Evolutionary conservation across 2,113 vertebrate species (phyloP), one percentile per base, ranked within the genome.

Genomic region (Heloderma charlesbogerti): DNA sequence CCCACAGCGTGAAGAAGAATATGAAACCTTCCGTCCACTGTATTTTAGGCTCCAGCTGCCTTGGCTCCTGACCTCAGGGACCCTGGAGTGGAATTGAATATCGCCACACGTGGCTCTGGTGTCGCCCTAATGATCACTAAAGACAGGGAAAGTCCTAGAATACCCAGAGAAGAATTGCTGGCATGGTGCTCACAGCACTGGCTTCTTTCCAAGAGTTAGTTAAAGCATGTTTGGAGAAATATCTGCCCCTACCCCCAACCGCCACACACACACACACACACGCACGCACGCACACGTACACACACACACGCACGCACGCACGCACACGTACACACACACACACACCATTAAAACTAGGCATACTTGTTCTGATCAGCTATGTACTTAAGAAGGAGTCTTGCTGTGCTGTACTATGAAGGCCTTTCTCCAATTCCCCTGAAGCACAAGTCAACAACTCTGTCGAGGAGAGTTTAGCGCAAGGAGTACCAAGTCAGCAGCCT

Each of bases 291-390:
- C n/a, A n/a, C n/a, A n/a, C n/a, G n/a, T n/a, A n/a, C n/a, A n/a
- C n/a, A n/a, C n/a, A n/a, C n/a, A n/a, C n/a, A n/a, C n/a, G 3
- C 48, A 4, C 48, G 3, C 48, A 4, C 48, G 3, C 48, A 57
- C 15, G 13, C 15, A 57, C 15, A 12, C 25, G 4, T 10, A 45
- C 27, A 27, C 25, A 45, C 31, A 34, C 27, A 79, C 27, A 48
- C 66, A 18, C 1, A 25, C 45, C 69, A 37, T 27, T 54, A 3
- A 60, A n/a, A 63, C 45, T 80, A 72, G 67, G 75, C 71, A 92
- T 45, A 69, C 91, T 89, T 81, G 63, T 74, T 88, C 74, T 0
- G 0, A 13, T 57, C 0, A 0, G 66, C 72, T 74, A 0, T 0
- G 77, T 57, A 48, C 57, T 1, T 0, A 4, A 34, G 29, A 71